These are phyloP conservation scores for Gymnarchus niloticus DNA, from an alignment of 2,113 vertebrate species.

Conservation along the genomic window DNA sequence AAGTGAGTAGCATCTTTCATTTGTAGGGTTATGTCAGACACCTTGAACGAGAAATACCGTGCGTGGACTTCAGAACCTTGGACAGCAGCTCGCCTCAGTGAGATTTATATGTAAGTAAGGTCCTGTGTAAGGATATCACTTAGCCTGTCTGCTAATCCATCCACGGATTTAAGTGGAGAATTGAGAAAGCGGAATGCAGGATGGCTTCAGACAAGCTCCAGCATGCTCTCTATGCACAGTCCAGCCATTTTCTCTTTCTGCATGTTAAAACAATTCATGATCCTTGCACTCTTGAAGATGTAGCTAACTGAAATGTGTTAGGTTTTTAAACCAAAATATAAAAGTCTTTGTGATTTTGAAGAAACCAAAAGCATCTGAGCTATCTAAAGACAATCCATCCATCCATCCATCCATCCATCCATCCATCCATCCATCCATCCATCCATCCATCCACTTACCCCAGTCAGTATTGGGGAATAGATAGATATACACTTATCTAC, in stretches of 20 bases:
- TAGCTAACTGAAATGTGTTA: not conserved
- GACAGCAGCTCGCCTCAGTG: not conserved
- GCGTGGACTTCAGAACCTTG: not conserved
- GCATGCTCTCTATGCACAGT: not conserved
- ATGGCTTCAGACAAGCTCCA: not conserved
- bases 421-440: not conserved
- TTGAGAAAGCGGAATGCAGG: not conserved
- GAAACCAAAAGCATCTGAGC: slow-evolving; percentile 5
- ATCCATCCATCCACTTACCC: not conserved
- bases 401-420: not conserved
- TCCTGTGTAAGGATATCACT: not conserved
- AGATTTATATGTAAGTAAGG: no score
- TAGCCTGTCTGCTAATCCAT: not conserved
- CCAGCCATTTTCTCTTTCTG: not conserved
- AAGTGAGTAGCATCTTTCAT: not conserved
- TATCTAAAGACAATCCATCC: not conserved
- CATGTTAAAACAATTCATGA: not conserved
- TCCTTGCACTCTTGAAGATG: not conserved
- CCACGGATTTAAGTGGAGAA: not conserved
- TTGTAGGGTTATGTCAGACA: not conserved
- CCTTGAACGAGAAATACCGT: not conserved
- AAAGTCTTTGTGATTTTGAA: not conserved
- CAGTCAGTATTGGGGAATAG: not conserved
- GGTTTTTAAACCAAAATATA: not conserved
- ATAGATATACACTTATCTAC: not conserved